Percentiles rank a stretch among this genome's conserved stretches.
phyloP scores from a whole-genome alignment of 53 echinoderm and acorn worm species.

The Mesocentrotus franciscanus region DNA sequence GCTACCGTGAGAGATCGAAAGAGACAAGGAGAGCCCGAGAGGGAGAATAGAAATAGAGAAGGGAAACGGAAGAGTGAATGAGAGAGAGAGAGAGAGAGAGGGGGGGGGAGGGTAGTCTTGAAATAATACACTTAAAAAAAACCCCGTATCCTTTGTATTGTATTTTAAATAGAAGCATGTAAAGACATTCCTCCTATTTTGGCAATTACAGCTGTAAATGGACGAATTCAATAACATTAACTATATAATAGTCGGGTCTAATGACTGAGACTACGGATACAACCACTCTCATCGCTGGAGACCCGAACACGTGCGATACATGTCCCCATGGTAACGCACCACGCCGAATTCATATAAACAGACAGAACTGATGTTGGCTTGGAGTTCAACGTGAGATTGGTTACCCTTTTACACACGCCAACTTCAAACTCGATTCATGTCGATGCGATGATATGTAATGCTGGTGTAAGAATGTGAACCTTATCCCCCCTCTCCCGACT shows the following conservation, averaged over 20 bases:
- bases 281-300: background rate
- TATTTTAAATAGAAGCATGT: background rate
- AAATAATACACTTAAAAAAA: background rate
- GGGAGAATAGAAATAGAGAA: background rate
- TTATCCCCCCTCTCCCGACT: too few species aligned
- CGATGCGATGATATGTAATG: background rate
- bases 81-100: background rate
- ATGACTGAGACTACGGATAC: background rate
- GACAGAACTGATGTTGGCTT: background rate
- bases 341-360: constrained; percentile 11
- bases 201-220: background rate
- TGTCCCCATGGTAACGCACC: background rate
- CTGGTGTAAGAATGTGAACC: too few species aligned
- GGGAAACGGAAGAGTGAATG: background rate
- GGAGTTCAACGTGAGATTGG: constrained; percentile 13
- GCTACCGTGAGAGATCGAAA: too few species aligned
- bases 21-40: too few species aligned
- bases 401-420: background rate
- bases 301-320: constrained; percentile 14
- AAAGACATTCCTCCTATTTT: background rate
- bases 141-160: background rate
- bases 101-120: too few species aligned
- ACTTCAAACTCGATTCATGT: constrained; percentile 7
- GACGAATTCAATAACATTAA: background rate
- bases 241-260: background rate